A percentile compares a stretch with the other conserved stretches of the same genome.
Conservation (phyloP, 2,113 vertebrate genomes). For the Tricholaema leucomelas region DNA sequence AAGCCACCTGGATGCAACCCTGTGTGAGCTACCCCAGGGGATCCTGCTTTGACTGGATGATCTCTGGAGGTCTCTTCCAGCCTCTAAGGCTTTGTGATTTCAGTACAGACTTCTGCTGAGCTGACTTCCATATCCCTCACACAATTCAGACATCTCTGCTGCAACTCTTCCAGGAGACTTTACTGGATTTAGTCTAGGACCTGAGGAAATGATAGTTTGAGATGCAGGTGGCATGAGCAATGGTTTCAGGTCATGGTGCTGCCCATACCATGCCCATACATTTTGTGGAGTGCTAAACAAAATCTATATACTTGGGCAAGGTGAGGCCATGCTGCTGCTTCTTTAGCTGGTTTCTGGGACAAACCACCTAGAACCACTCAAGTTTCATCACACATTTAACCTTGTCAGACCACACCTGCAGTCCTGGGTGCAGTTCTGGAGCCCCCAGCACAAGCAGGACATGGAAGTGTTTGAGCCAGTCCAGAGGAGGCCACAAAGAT, state of each 20-base stretch:
- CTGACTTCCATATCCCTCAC: not conserved
- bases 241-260: not conserved
- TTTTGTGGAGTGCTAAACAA: not conserved
- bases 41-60: no score
- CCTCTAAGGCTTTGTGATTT: not conserved
- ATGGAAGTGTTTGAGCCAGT: no score
- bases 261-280: not conserved
- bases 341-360: not conserved
- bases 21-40: no score
- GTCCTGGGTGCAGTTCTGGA: no score
- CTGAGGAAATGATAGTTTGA: not conserved
- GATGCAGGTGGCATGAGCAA: not conserved
- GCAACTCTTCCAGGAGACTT: not conserved
- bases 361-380: not conserved
- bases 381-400: not conserved
- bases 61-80: no score
- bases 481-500: no score
- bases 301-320: not conserved
- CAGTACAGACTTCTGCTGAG: not conserved
- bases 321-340: not conserved
- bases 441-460: no score
- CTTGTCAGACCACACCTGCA: no score
- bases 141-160: not conserved
- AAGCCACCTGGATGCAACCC: no score
- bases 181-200: not conserved